Base-by-base conservation (phyloP, 2,888 invertebrate genomes). In the Drosophila anceps region DNA sequence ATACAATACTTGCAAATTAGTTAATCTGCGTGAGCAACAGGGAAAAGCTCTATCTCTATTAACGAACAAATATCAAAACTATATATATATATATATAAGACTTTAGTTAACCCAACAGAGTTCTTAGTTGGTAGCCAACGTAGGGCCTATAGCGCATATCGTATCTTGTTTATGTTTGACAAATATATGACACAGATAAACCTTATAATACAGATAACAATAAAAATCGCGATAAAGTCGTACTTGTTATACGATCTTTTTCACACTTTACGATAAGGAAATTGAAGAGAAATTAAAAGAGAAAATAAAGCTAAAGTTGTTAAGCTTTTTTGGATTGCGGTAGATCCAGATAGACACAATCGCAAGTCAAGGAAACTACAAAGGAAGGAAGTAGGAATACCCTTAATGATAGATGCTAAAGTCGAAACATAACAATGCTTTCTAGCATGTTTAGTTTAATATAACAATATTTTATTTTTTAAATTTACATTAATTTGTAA, bases 121-220 rank as follows among this genome's bases (percentile, higher is more conserved):
- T 54, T 20, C 41, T 35, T 24, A 43, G 64, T 48, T 55, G 39
- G 46, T 7, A 31, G 20, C 39, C n/a, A 31, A 31, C 10, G 39
- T 7, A 13, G 55, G 41, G 27, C 54, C 29, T 8, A 9, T 13
- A 24, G 24, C 15, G 50, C 13, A 4, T 27, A 53, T 15, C 44
- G 60, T 72, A 72, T 67, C 39, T 39, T 35, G 18, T 24, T 54
- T 59, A 35, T 44, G 27, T 44, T 37, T 54, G 39, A 20, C 46
- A 43, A 67, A 55, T 74, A 77, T 51, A 58, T 29, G 50, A 29
- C 39, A 3, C 68, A 72, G 72, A 61, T 58, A 65, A 60, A 54
- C 44, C 48, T 41, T 50, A 24, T 57, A 35, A 68, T 57, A 27
- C 9, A 46, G 48, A 50, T 58, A 20, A 69, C 44, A 15, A 39